Evolutionary conservation across 1,140 invertebrate genomes (phyloP).

Genomic region (Ooceraea biroi): DNA sequence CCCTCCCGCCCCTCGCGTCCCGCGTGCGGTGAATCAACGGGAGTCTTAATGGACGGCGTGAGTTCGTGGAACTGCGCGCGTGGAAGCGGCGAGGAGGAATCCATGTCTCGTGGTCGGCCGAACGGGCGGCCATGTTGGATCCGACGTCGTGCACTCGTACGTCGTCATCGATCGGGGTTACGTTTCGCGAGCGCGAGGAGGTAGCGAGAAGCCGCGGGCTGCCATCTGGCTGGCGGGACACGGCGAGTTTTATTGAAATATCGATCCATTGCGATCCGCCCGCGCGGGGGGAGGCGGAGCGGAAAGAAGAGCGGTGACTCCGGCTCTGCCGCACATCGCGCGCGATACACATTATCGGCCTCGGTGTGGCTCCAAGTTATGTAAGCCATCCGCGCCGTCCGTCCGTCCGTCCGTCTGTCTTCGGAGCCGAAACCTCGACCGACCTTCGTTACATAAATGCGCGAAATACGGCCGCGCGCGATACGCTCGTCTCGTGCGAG

Average conservation of each 20-base stretch:
- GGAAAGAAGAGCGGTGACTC: background rate
- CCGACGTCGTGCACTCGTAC: slow-evolving; percentile 60
- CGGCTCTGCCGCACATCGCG: background rate
- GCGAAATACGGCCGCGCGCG: too few relatives aligned
- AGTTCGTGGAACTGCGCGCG: slow-evolving; percentile 15
- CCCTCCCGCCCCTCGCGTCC: too few relatives aligned
- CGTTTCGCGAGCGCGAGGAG: slow-evolving; percentile 49
- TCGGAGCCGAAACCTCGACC: slow-evolving; percentile 56
- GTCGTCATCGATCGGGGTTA: slow-evolving; percentile 82
- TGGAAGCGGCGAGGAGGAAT: slow-evolving; percentile 36
- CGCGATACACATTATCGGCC: slow-evolving; percentile 39
- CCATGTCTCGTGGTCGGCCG: slow-evolving; percentile 58
- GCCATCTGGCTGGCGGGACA: slow-evolving; percentile 79
- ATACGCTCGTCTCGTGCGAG: background rate
- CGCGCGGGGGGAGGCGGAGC: background rate
- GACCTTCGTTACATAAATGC: slow-evolving; percentile 75
- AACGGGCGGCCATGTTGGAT: slow-evolving; percentile 82
- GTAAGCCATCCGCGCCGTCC: too few relatives aligned
- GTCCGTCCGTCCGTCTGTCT: too few relatives aligned
- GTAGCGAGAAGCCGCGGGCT: slow-evolving; percentile 69
- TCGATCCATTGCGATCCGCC: slow-evolving; percentile 78
- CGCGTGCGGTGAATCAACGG: slow-evolving; percentile 1
- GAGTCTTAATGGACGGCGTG: background rate
- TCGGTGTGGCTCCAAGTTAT: slow-evolving; percentile 58
- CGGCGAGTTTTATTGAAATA: slow-evolving; percentile 77